Evolutionary conservation across 53 echinoderm and acorn worm genomes (phyloP).

Genomic region (Temnopleurus reevesii): DNA sequence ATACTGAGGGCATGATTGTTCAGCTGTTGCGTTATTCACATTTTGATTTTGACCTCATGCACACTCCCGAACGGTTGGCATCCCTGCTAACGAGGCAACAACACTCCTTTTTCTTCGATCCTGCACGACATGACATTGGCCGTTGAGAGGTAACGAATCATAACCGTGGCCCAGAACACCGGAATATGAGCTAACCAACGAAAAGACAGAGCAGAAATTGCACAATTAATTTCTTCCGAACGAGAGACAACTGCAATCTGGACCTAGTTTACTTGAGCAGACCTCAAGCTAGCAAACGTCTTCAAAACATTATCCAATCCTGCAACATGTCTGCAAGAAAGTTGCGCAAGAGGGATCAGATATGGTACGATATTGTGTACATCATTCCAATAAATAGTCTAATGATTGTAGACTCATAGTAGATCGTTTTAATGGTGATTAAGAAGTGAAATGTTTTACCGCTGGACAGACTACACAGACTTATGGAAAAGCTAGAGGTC

Average conservation of each 20-base stretch:
- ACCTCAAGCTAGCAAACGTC: neutral
- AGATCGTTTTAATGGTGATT: too few species aligned
- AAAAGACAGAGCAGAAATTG: constrained; percentile 13
- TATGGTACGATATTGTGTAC: neutral
- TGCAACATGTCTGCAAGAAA: neutral
- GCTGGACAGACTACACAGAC: neutral
- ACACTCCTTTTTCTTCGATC: too few species aligned
- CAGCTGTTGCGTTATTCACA: too few species aligned
- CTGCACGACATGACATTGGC: too few species aligned
- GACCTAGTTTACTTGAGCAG: neutral
- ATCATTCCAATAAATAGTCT: neutral
- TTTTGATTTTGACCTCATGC: too few species aligned
- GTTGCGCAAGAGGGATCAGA: neutral
- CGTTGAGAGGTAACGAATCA: neutral
- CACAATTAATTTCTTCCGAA: constrained; percentile 50
- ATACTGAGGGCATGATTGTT: too few species aligned
- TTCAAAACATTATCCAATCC: neutral
- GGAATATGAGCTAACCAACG: neutral
- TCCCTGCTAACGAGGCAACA: too few species aligned
- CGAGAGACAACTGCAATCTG: constrained; percentile 18
- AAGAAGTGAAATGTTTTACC: too few species aligned
- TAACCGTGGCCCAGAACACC: neutral
- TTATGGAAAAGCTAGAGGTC: constrained; percentile 16
- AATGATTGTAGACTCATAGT: neutral
- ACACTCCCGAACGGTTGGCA: too few species aligned